phyloP scores from a whole-genome alignment of 2,797 vertebrate species.

The Sciurus carolinensis region DNA sequence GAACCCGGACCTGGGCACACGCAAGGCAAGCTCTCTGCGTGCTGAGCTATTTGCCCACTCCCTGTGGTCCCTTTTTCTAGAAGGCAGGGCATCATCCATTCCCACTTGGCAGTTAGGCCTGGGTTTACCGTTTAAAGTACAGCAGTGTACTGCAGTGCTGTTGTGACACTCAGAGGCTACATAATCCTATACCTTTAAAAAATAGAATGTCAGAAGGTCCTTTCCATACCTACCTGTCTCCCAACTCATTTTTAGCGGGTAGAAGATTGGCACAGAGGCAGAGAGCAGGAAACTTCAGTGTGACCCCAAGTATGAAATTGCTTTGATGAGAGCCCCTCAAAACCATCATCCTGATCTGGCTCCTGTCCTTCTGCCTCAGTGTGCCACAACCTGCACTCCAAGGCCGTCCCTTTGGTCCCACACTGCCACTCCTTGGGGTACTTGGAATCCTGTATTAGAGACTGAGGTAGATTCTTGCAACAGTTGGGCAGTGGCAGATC shows the following conservation, averaged over 20 bases:
- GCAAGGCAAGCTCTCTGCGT: no score
- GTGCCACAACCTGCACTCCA: accelerated
- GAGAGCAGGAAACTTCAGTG: accelerated
- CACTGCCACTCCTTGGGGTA: not conserved
- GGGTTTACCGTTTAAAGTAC: not conserved
- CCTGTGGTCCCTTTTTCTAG: not conserved
- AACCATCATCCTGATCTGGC: no score
- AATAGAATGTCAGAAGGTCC: not conserved
- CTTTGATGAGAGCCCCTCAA: not conserved
- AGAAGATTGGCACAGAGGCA: not conserved
- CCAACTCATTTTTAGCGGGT: not conserved
- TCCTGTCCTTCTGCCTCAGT: accelerated
- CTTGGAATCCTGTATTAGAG: not conserved
- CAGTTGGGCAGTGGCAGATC: not conserved
- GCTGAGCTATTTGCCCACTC: no score
- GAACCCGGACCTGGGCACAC: no score
- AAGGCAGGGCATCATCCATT: not conserved
- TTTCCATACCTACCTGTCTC: not conserved
- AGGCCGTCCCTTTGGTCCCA: not conserved
- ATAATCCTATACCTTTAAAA: not conserved
- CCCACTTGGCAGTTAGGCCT: not conserved
- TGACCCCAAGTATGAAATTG: accelerated
- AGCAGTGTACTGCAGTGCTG: accelerated
- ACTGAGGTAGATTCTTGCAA: not conserved
- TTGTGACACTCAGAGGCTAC: accelerated